Conservation (phyloP, 2,797 vertebrate species). For the Apodemus agrarius region DNA sequence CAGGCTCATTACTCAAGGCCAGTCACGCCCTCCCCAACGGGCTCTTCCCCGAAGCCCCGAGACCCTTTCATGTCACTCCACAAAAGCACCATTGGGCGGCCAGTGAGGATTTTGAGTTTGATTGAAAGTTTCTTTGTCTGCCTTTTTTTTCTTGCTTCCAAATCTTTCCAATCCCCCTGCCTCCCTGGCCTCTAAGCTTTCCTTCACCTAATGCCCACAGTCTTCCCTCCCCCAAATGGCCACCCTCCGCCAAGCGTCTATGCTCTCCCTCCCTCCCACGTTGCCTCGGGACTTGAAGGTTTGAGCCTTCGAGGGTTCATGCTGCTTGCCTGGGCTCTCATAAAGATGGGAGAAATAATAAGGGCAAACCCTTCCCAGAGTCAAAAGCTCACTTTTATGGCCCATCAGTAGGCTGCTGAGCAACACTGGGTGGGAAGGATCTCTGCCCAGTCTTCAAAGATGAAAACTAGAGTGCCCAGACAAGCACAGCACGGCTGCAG, state of each 20-base stretch:
- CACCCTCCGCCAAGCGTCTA: slow-evolving; percentile 61
- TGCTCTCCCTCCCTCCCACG: slow-evolving; percentile 61
- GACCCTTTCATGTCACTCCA: slow-evolving; percentile 83
- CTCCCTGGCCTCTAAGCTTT: slow-evolving; percentile 72
- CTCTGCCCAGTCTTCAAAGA: neutral
- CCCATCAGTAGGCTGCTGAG: neutral
- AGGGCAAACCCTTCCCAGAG: neutral
- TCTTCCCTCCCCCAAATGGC: slow-evolving; percentile 60
- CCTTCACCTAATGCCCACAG: slow-evolving; percentile 71
- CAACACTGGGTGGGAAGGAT: neutral
- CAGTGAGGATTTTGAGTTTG: slow-evolving; percentile 81
- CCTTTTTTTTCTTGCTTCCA: slow-evolving; percentile 71
- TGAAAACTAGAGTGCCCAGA: neutral
- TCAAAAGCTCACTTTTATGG: neutral
- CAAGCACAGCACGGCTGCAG: neutral
- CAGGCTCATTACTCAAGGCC: slow-evolving; percentile 83
- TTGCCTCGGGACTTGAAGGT: neutral
- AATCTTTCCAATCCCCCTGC: slow-evolving; percentile 77
- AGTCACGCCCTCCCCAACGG: slow-evolving; percentile 82
- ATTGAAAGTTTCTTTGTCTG: slow-evolving; percentile 84
- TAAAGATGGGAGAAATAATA: neutral
- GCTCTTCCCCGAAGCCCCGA: slow-evolving; percentile 87
- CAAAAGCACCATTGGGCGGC: slow-evolving; percentile 83
- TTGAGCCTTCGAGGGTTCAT: slow-evolving; percentile 45
- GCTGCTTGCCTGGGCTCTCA: neutral